Evolutionary conservation across 2,888 invertebrate genomes (phyloP).

Genomic region (Orgyia antiqua): DNA sequence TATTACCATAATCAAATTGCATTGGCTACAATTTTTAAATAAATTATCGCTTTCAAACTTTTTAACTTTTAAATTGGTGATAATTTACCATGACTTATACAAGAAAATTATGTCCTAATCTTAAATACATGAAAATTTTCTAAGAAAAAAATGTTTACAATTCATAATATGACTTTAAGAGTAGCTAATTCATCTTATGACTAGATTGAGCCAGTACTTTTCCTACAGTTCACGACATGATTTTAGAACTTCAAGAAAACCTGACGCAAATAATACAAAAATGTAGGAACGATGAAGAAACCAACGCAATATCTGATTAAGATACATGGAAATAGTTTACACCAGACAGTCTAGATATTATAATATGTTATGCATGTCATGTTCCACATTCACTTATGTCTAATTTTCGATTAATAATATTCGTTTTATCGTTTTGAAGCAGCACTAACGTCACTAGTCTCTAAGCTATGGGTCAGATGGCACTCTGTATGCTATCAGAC

Average conservation of each 20-base stretch:
- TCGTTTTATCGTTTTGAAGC: slow-evolving; percentile 71
- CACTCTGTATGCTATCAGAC: slow-evolving; percentile 64
- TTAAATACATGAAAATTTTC: slow-evolving; percentile 59
- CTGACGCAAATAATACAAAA: slow-evolving; percentile 71
- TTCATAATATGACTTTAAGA: slow-evolving; percentile 54
- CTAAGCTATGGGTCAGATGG: slow-evolving; percentile 73
- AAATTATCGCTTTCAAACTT: slow-evolving; percentile 47
- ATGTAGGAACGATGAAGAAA: slow-evolving; percentile 67
- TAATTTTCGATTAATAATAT: slow-evolving; percentile 68
- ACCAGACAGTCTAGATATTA: slow-evolving; percentile 40
- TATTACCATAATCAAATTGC: slow-evolving; percentile 51
- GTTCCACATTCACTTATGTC: slow-evolving; percentile 56
- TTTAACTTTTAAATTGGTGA: slow-evolving; percentile 46
- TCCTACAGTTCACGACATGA: slow-evolving; percentile 51
- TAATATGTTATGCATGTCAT: slow-evolving; percentile 42
- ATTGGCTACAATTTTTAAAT: slow-evolving; percentile 43
- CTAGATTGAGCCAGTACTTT: slow-evolving; percentile 76
- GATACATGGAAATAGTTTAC: slow-evolving; percentile 33
- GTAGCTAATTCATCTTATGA: slow-evolving; percentile 76
- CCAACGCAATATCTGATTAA: slow-evolving; percentile 39
- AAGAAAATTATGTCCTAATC: slow-evolving; percentile 46
- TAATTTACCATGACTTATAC: slow-evolving; percentile 32
- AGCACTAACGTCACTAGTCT: slow-evolving; percentile 62
- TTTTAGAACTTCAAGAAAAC: slow-evolving; percentile 58
- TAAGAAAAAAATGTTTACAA: slow-evolving; percentile 53